Conservation (phyloP, 92 coral and sea anemone genomes). For the Umimayanthus chanpuru region DNA sequence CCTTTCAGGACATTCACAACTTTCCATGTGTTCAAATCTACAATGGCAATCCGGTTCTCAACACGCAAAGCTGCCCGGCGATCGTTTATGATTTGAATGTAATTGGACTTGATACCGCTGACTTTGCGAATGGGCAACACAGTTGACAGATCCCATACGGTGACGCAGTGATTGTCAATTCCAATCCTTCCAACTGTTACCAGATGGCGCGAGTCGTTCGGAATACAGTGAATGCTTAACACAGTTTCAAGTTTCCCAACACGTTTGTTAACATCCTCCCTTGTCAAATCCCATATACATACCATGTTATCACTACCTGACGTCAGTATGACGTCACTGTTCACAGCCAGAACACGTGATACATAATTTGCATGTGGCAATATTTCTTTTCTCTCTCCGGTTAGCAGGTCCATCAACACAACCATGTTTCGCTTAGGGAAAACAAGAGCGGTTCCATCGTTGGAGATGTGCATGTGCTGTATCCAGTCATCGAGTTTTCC, state of each 20-base stretch:
- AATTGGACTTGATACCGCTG: constrained; percentile 65
- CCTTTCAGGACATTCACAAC: constrained; percentile 71
- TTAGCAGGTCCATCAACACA: constrained; percentile 58
- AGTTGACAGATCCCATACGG: constrained; percentile 78
- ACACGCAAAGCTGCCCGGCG: constrained; percentile 77
- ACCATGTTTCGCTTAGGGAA: constrained; percentile 79
- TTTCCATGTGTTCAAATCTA: constrained; percentile 69
- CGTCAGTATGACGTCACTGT: constrained; percentile 66
- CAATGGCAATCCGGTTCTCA: constrained; percentile 62
- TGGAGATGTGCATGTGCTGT: constrained; percentile 57
- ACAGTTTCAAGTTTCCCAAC: constrained; percentile 68
- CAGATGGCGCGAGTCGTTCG: constrained; percentile 70
- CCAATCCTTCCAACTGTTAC: constrained; percentile 85
- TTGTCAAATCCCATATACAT: constrained; percentile 78
- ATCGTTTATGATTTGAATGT: constrained; percentile 66
- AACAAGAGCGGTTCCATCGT: constrained; percentile 47
- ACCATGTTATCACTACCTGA: constrained; percentile 81
- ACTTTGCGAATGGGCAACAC: constrained; percentile 79
- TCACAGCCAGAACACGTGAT: constrained; percentile 58
- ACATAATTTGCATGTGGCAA: constrained; percentile 71
- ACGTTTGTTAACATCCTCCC: constrained; percentile 61
- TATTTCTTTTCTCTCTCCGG: constrained; percentile 70
- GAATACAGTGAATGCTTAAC: constrained; percentile 64
- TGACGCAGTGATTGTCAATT: constrained; percentile 66
- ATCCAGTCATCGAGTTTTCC: constrained; percentile 89